Base-by-base conservation (phyloP, 53 echinoderm and acorn worm genomes). In the Mesocentrotus franciscanus region DNA sequence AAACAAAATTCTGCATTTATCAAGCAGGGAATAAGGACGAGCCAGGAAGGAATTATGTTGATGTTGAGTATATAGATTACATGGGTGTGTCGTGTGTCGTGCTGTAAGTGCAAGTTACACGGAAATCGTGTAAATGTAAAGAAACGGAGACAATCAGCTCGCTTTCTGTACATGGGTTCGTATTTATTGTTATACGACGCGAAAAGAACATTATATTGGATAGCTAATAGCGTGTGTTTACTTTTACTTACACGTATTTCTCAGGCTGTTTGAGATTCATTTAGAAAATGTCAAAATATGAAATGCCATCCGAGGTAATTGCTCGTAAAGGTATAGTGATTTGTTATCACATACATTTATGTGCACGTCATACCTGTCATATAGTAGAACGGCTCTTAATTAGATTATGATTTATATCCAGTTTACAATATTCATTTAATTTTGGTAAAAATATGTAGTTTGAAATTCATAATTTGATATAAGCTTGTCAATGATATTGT, bases 221-320 rank as follows among this genome's bases (percentile, higher is more conserved):
- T 22, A 87, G 87, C 56, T 87, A 87, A 87, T 87, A 58, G 26
- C 27, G 14, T 87, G 20, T 87, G 87, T 87, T 87, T 87, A 58
- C 58, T 87, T n/a, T 87, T 57, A 49, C 87, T 87, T 58, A 58
- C 58, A 87, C 87, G n/a, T 87, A 29, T 27, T 87, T 59, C 27
- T 58, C 29, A 24, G 10, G 27, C 87, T 58, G 58, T 87, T 87
- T 87, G 87, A 87, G 87, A 56, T 27, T n/a, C 87, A 87, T 87
- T 87, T 14, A 87, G n/a, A 29, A 87, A 56, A 58, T 87, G 87
- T 87, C 58, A 87, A 87, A 87, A 87, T 87, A 87, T 87, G 56
- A 58, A 58, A 87, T 27, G n/a, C 12, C 1, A 4, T n/a, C 87
- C 26, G 58, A 87, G 56, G 10, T 57, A 57, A 58, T 87, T 84